Conservation (phyloP, 2,888 invertebrate species). For the Chymomyza fuscimana region DNA sequence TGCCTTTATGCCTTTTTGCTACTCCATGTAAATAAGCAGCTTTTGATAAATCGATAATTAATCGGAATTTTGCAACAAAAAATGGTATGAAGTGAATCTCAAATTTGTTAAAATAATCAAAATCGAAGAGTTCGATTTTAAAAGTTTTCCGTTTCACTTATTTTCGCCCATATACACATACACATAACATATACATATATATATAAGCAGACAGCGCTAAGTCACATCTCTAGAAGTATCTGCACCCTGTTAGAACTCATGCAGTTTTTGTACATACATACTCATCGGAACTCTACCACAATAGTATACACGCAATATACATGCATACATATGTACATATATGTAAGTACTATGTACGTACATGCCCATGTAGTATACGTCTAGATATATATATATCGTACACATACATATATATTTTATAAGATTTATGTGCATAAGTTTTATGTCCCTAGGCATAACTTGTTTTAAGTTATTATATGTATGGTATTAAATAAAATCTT, state of each 20-base stretch:
- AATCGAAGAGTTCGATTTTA: too few species aligned
- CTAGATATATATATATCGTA: slow-evolving; percentile 31
- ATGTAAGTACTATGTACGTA: slow-evolving; percentile 5
- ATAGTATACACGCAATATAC: slow-evolving; percentile 16
- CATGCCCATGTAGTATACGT: slow-evolving; percentile 5
- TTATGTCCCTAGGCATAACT: slow-evolving; percentile 15
- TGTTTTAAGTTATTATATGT: slow-evolving; percentile 24
- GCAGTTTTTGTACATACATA: slow-evolving; percentile 7
- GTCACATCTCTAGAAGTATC: background rate
- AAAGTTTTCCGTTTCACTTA: too few species aligned
- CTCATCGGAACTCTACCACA: background rate
- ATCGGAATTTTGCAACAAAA: too few species aligned
- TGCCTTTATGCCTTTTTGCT: too few species aligned
- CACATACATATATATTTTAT: background rate
- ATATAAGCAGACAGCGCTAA: slow-evolving; percentile 3
- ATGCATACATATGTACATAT: slow-evolving; percentile 8
- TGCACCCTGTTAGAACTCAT: background rate
- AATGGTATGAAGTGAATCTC: too few species aligned
- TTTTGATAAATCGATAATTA: too few species aligned
- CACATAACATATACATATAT: background rate
- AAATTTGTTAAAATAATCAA: too few species aligned
- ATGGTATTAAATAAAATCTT: slow-evolving; percentile 4
- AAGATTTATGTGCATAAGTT: slow-evolving; percentile 9
- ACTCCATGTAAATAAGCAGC: too few species aligned
- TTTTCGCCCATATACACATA: slow-evolving; percentile 18